phyloP scores from a whole-genome alignment of 2,888 invertebrate genomes.

The Melieria picta region DNA sequence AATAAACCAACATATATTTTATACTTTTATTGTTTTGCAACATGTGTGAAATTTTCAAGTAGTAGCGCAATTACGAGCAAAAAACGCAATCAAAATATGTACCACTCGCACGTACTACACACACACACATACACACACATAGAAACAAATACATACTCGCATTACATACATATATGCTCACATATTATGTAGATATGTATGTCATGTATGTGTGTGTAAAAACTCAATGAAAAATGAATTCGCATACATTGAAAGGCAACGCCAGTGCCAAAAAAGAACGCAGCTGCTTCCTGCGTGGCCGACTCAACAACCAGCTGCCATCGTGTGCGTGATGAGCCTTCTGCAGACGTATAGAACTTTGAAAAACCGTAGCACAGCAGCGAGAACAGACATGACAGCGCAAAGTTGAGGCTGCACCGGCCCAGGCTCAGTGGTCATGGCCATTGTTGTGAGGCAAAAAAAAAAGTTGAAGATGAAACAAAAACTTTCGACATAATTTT shows the following conservation, averaged over 20 bases:
- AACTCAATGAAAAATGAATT: conserved; percentile 22
- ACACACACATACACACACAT: too few relatives aligned
- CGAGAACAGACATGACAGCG: background rate
- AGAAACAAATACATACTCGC: too few relatives aligned
- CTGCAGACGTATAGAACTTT: background rate
- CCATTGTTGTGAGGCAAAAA: background rate
- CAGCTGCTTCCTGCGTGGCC: conserved; percentile 18
- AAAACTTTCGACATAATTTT: conserved; percentile 13
- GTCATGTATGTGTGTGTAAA: background rate
- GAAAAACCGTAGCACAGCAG: background rate
- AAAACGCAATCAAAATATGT: conserved; percentile 19
- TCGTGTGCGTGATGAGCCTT: conserved; percentile 1
- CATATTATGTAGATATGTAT: too few relatives aligned
- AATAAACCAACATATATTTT: too few relatives aligned
- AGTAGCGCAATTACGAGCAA: background rate
- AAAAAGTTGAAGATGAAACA: conserved; percentile 10
- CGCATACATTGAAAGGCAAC: background rate
- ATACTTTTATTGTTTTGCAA: conserved; percentile 17
- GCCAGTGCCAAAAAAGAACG: conserved; percentile 24
- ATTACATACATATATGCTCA: too few relatives aligned
- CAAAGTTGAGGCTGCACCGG: background rate
- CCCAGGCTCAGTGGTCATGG: background rate
- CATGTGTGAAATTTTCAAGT: conserved; percentile 14
- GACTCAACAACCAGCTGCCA: conserved; percentile 4
- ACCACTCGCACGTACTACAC: background rate